phyloP scores from a whole-genome alignment of 2,888 invertebrate species.

The Dicranocentrus wangi region DNA sequence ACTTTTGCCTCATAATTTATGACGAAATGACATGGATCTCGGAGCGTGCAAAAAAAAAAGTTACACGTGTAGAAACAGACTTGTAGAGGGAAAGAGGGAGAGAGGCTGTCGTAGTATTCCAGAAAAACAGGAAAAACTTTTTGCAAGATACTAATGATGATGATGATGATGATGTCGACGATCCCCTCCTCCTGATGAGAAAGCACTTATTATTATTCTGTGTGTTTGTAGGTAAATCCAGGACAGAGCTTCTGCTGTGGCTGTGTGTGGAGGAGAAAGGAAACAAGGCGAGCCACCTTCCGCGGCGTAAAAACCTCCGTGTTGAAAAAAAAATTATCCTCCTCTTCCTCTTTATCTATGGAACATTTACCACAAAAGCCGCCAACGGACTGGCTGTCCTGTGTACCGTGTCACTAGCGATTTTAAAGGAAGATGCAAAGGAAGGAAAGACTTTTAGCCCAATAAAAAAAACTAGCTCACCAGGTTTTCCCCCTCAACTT shows the following conservation, averaged over 20 bases:
- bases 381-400: conserved; percentile 39
- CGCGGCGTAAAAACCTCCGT: neutral
- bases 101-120: neutral
- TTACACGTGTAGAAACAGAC: neutral
- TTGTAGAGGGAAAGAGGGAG: neutral
- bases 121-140: neutral
- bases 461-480: conserved; percentile 2
- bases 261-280: conserved; percentile 25
- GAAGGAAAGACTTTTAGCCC: neutral
- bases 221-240: conserved; percentile 46
- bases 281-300: conserved; percentile 32
- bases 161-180: conserved; percentile 39
- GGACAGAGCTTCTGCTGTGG: conserved; percentile 9
- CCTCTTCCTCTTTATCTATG: conserved; percentile 44
- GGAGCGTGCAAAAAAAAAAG: conserved; percentile 8
- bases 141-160: conserved; percentile 31
- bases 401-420: conserved; percentile 35
- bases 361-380: conserved; percentile 60
- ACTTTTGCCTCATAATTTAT: conserved; percentile 43
- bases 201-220: conserved; percentile 53
- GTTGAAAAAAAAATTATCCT: neutral
- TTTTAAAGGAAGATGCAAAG: conserved; percentile 32
- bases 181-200: no score
- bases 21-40: conserved; percentile 20
- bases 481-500: conserved; percentile 2